Percentiles rank a stretch among this genome's conserved stretches.
These are phyloP conservation scores for Moxostoma hubbsi DNA, from an alignment of 2,797 vertebrate genomes.

Conservation along the genomic window DNA sequence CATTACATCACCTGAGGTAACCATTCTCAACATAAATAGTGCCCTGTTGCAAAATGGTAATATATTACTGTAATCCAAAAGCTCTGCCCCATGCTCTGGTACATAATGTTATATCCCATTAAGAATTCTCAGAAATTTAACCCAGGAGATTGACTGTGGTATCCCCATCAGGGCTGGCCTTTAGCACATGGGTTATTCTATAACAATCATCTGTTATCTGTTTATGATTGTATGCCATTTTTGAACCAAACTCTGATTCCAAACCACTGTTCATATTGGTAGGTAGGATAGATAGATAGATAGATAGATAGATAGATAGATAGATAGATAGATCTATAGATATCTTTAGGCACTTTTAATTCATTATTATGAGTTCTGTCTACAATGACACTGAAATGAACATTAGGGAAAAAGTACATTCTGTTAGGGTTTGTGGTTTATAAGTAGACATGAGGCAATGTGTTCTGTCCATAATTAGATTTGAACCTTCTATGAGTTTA, in stretches of 20 bases:
- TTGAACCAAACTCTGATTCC: slow-evolving; percentile 6
- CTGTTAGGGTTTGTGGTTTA: neutral
- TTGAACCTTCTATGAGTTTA: slow-evolving; percentile 21
- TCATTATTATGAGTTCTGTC: neutral
- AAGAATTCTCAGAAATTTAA: slow-evolving; percentile 36
- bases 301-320: too few relatives aligned
- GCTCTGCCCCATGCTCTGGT: neutral
- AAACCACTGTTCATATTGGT: neutral
- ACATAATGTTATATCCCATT: neutral
- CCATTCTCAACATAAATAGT: slow-evolving; percentile 30
- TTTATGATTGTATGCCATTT: neutral
- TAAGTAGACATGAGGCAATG: neutral
- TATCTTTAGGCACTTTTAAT: neutral
- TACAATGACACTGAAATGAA: slow-evolving; percentile 4
- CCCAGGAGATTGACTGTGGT: slow-evolving; percentile 3
- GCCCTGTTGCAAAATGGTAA: slow-evolving; percentile 33
- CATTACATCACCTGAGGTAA: slow-evolving; percentile 29
- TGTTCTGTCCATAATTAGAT: slow-evolving; percentile 19
- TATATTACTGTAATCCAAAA: slow-evolving; percentile 20
- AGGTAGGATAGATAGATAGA: too few relatives aligned
- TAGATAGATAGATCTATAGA: too few relatives aligned
- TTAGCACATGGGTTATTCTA: slow-evolving; percentile 7
- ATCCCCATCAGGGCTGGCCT: slow-evolving; percentile 4
- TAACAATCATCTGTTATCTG: neutral
- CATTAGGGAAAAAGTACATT: slow-evolving; percentile 5